Percentiles rank a stretch among this genome's conserved stretches.
These are phyloP conservation scores for Calephelis virginiensis DNA, from an alignment of 1,140 invertebrate species.

Conservation along the genomic window DNA sequence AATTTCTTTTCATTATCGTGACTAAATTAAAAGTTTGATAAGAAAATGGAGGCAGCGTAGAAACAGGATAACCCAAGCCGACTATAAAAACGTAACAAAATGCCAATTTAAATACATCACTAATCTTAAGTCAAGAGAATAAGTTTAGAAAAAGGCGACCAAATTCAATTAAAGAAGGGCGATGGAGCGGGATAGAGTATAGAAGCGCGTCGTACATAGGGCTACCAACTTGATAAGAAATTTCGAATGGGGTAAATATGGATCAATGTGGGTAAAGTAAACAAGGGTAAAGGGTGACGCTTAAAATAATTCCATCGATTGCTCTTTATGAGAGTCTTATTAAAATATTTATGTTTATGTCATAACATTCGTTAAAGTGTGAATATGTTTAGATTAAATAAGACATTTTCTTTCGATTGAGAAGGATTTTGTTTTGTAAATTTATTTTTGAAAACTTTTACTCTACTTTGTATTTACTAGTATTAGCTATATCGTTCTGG, in stretches of 20 bases:
- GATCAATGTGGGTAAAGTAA: no score
- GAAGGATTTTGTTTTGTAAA: no score
- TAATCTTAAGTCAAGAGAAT: slow-evolving; percentile 75
- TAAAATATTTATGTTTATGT: no score
- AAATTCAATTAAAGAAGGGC: slow-evolving; percentile 29
- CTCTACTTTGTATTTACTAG: no score
- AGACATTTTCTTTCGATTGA: no score
- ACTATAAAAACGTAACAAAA: slow-evolving; percentile 68
- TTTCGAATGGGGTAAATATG: neutral
- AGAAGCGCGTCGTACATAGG: slow-evolving; percentile 23
- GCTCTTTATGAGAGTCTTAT: no score
- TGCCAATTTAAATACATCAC: slow-evolving; percentile 71
- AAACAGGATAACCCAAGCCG: slow-evolving; percentile 28
- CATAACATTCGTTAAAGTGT: no score
- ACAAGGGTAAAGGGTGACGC: no score
- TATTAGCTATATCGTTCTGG: no score
- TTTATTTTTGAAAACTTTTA: no score
- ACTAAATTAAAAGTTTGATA: slow-evolving; percentile 65
- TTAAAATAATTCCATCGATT: no score
- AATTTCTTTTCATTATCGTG: slow-evolving; percentile 44
- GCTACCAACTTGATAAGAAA: neutral
- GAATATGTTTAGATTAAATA: no score
- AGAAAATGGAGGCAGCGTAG: slow-evolving; percentile 33
- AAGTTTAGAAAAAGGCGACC: slow-evolving; percentile 58
- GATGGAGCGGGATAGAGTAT: slow-evolving; percentile 35